These are phyloP conservation scores for Ptychochromis oligacanthus DNA, from an alignment of 2,113 vertebrate genomes.

Conservation along the genomic window DNA sequence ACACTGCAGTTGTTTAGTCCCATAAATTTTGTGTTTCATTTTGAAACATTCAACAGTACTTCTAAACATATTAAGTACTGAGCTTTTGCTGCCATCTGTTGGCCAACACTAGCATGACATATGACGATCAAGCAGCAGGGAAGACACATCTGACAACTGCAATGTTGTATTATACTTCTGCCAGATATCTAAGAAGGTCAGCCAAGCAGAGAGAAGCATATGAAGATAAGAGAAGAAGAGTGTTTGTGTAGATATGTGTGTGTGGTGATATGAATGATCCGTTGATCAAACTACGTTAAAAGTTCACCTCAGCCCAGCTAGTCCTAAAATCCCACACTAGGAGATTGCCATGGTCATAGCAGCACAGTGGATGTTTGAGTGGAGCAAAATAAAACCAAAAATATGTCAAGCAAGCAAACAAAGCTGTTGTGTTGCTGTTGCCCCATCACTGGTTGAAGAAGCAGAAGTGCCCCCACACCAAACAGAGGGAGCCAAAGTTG, in stretches of 20 bases:
- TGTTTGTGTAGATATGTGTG: slow-evolving; percentile 7
- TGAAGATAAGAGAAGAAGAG: neutral
- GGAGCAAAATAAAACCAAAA: slow-evolving; percentile 35
- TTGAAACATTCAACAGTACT: neutral
- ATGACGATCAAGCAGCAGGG: neutral
- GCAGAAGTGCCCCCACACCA: slow-evolving; percentile 18
- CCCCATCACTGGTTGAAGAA: slow-evolving; percentile 25
- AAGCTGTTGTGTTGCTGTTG: slow-evolving; percentile 50
- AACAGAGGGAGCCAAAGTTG: slow-evolving; percentile 12
- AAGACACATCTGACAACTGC: slow-evolving; percentile 48
- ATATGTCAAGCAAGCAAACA: slow-evolving; percentile 57
- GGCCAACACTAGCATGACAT: neutral
- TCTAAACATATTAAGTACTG: neutral
- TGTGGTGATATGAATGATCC: slow-evolving; percentile 10
- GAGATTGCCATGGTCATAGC: slow-evolving; percentile 72
- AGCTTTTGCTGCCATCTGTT: slow-evolving; percentile 48
- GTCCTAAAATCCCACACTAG: slow-evolving; percentile 38
- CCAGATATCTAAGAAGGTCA: slow-evolving; percentile 7
- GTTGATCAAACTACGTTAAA: slow-evolving; percentile 30
- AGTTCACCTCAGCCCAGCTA: slow-evolving; percentile 37
- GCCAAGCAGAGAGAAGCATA: slow-evolving; percentile 33
- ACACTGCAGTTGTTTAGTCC: slow-evolving; percentile 57
- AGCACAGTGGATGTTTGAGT: slow-evolving; percentile 50
- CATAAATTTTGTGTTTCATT: neutral
- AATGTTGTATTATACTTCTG: slow-evolving; percentile 35